Evolutionary conservation across 2,888 invertebrate species (phyloP), one percentile per base, ranked within the genome.

Genomic region (Xylota sylvarum): DNA sequence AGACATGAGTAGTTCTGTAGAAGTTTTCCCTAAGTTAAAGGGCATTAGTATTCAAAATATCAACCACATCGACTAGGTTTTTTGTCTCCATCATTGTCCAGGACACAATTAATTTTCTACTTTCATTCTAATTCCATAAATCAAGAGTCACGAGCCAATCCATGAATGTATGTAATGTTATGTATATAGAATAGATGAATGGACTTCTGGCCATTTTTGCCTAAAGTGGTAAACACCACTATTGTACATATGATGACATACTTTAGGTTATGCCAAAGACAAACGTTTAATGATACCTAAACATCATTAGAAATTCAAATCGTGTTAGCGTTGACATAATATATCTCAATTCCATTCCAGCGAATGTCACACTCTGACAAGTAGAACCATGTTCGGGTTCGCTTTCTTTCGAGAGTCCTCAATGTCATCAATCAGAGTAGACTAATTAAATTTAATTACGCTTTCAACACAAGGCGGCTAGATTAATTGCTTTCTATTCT

Each of bases 221-320:
- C 5, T 14, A 43, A 43, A 6, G 1, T 14, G 5, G 14, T 43
- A 14, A 43, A 6, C 43, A 43, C 4, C 6, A 43, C 6, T 43
- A 0, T 43, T 40, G 14, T 14, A 12, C 5, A 43, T 1, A n/a
- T 14, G 14, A 43, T 43, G 40, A 14, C n/a, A n/a, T 5, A 4
- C 14, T n/a, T 43, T 5, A 43, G 14, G n/a, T 4, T 10, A 9
- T 43, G n/a, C n/a, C 3, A 43, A 19, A 19, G 9, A 10, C 19
- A 14, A 50, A 50, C 23, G 4, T 19, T 23, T 46, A 46, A 17
- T 46, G 46, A 19, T 46, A 17, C 9, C 17, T 17, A 46, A 50
- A 50, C 23, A 23, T 23, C 50, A 50, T 50, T 50, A 50, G 19
- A 23, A 50, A 50, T 50, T 50, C 50, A 50, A 50, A 50, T 50